These are phyloP conservation scores for Sceloporus undulatus DNA, from an alignment of 2,113 vertebrate species.

Conservation along the genomic window DNA sequence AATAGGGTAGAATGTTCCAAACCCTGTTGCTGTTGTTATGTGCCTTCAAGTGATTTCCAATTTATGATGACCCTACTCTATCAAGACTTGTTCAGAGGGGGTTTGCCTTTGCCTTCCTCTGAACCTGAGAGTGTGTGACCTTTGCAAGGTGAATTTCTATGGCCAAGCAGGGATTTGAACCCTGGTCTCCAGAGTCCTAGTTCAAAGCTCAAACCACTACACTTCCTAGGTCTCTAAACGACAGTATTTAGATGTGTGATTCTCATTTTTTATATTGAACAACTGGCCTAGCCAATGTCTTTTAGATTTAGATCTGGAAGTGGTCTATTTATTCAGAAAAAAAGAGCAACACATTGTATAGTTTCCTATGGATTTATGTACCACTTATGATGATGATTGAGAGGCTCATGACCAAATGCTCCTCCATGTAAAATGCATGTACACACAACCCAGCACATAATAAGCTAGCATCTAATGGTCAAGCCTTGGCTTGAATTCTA, in stretches of 20 bases:
- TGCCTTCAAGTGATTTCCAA: no score
- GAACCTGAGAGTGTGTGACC: no score
- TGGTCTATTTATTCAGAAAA: not conserved
- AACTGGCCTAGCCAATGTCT: not conserved
- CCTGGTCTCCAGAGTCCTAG: no score
- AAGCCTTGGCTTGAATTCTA: not conserved
- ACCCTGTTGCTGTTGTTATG: no score
- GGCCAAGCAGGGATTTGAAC: no score
- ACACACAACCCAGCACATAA: not conserved
- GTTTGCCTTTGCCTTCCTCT: no score
- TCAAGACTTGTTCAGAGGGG: no score
- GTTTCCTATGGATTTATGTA: not conserved
- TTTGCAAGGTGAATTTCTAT: no score
- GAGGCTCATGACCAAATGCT: not conserved
- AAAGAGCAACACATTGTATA: no score
- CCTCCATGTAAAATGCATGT: not conserved
- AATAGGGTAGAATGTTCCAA: conserved; percentile 2
- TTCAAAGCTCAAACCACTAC: no score
- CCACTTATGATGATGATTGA: not conserved
- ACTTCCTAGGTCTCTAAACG: no score
- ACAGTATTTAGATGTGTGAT: not conserved
- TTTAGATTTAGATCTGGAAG: not conserved
- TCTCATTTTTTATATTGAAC: not conserved
- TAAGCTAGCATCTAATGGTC: not conserved
- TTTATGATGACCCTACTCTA: no score